A percentile compares a stretch with the other conserved stretches of the same genome.
Conservation (phyloP, 2,797 vertebrate genomes). For the Periparus ater region DNA sequence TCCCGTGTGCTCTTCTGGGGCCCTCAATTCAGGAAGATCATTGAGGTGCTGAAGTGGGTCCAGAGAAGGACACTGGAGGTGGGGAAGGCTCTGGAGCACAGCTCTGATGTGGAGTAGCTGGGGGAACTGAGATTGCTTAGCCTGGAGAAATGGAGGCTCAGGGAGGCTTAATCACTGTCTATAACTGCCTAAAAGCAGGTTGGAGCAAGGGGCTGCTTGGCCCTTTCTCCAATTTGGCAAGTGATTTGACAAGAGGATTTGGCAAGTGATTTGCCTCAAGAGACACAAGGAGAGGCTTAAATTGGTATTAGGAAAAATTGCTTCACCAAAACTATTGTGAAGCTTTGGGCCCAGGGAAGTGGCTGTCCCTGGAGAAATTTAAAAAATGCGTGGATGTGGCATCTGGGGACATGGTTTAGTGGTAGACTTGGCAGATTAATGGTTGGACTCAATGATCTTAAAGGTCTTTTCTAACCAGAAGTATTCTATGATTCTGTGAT, state of each 20-base stretch:
- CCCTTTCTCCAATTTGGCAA: not conserved
- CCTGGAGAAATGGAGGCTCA: not conserved
- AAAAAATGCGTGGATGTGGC: not conserved
- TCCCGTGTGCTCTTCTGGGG: too few relatives aligned
- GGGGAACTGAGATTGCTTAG: not conserved
- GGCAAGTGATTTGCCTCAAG: not conserved
- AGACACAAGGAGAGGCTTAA: not conserved
- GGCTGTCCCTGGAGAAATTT: not conserved
- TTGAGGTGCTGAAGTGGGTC: accelerated
- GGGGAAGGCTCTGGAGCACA: not conserved
- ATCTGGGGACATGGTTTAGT: not conserved
- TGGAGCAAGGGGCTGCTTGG: accelerated
- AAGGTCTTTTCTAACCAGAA: not conserved
- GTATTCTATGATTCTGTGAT: not conserved
- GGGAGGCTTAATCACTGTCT: not conserved
- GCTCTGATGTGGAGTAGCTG: not conserved
- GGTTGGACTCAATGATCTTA: not conserved
- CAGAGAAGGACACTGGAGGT: not conserved
- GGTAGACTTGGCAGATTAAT: too few relatives aligned
- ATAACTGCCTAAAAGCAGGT: not conserved
- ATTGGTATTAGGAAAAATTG: not conserved
- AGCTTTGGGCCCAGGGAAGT: not conserved
- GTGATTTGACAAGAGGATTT: not conserved
- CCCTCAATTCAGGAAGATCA: not conserved
- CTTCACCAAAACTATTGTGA: not conserved